These are phyloP conservation scores for Hippoglossus hippoglossus DNA, from an alignment of 2,797 vertebrate species.

Conservation along the genomic window DNA sequence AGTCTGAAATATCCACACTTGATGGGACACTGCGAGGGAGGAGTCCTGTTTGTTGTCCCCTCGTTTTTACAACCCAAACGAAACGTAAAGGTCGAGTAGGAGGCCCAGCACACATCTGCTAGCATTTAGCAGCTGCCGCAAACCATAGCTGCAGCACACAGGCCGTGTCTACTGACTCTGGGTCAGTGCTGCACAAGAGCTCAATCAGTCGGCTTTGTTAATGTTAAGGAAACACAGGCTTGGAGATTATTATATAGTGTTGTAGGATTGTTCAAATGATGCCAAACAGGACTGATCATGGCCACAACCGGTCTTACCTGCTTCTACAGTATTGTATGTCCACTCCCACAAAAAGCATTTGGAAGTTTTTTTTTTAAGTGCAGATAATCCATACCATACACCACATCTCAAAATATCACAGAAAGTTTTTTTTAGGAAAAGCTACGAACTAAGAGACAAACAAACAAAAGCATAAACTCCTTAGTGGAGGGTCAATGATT, in stretches of 20 bases:
- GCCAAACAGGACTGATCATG: not conserved
- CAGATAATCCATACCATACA: too few relatives aligned
- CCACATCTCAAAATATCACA: too few relatives aligned
- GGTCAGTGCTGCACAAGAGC: not conserved
- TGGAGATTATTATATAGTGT: conserved; percentile 25
- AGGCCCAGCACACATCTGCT: conserved; percentile 56
- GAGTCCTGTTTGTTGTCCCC: conserved; percentile 25
- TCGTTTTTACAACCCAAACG: conserved; percentile 26
- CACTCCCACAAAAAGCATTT: too few relatives aligned
- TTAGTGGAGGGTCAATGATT: too few relatives aligned
- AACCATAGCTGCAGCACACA: conserved; percentile 39
- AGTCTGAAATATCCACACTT: conserved; percentile 36
- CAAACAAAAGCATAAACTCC: too few relatives aligned
- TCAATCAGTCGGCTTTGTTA: not conserved
- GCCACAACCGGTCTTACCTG: not conserved
- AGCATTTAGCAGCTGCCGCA: conserved; percentile 57
- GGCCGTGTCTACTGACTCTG: conserved; percentile 3
- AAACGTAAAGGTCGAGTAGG: conserved; percentile 3
- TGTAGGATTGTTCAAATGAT: conserved; percentile 53
- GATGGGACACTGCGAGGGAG: conserved; percentile 23
- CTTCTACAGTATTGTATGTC: not conserved
- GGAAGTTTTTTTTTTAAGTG: too few relatives aligned
- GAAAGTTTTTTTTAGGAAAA: too few relatives aligned
- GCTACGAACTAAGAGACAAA: too few relatives aligned
- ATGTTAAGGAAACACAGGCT: conserved; percentile 33